These are phyloP conservation scores for Sarcophaga rosellei DNA, from an alignment of 2,888 invertebrate species.

Conservation along the genomic window DNA sequence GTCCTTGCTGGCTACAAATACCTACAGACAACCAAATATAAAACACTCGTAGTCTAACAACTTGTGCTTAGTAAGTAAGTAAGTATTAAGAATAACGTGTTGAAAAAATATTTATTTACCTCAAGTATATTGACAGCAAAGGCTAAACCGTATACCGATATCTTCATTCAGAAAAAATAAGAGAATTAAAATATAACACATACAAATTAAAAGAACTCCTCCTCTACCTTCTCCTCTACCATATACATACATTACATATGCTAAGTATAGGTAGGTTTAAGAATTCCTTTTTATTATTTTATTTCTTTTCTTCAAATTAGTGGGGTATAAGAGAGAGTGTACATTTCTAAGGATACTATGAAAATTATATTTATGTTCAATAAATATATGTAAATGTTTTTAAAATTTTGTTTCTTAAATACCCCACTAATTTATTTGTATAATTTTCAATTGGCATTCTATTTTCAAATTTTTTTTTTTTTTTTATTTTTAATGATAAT, in stretches of 20 bases:
- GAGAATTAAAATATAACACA: constrained; percentile 19
- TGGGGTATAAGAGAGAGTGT: background rate
- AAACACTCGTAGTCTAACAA: constrained; percentile 32
- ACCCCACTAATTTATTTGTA: constrained; percentile 6
- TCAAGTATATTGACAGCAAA: constrained; percentile 78
- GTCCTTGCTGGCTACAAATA: constrained; percentile 78
- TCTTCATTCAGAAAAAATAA: constrained; percentile 63
- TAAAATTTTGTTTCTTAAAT: constrained; percentile 34
- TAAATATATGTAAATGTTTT: background rate
- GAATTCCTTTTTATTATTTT: constrained; percentile 46
- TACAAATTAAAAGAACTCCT: constrained; percentile 18
- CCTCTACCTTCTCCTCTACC: constrained; percentile 54
- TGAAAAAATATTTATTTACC: constrained; percentile 49
- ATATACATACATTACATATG: constrained; percentile 32
- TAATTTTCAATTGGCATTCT: background rate
- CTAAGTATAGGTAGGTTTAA: constrained; percentile 62
- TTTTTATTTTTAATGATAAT: constrained; percentile 33
- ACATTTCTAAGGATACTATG: background rate
- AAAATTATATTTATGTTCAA: background rate
- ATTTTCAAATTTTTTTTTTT: constrained; percentile 48
- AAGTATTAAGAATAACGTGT: constrained; percentile 57
- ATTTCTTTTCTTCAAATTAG: background rate
- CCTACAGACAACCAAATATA: constrained; percentile 73
- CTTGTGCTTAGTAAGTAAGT: constrained; percentile 53
- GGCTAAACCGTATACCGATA: constrained; percentile 81